phyloP scores from a whole-genome alignment of 30 jellyfish, hydroid and myxozoan species.

The Aurelia sp. region DNA sequence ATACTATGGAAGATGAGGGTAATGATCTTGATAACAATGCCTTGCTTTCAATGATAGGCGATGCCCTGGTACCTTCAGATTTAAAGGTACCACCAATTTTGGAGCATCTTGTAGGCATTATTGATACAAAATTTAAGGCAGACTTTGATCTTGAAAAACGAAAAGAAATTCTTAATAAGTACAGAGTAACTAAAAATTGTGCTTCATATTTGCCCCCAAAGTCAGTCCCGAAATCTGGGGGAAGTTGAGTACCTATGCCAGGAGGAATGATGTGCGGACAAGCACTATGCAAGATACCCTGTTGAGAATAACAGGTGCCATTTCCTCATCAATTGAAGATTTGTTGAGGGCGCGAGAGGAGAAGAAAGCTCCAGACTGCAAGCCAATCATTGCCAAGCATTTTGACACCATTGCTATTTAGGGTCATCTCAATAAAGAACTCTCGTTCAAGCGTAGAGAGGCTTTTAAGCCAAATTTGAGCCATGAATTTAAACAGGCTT shows the following conservation, averaged over 20 bases:
- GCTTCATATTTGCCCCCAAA: conserved; percentile 10
- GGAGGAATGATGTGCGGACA: conserved; percentile 1
- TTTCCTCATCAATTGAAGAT: conserved; percentile 36
- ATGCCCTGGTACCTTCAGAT: conserved; percentile 20
- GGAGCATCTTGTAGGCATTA: conserved; percentile 21
- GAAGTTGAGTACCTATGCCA: not conserved
- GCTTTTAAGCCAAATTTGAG: conserved; percentile 22
- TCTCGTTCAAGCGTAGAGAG: conserved; percentile 25
- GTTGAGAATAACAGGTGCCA: conserved; percentile 30
- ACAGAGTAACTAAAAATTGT: conserved; percentile 2
- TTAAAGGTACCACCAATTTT: not conserved
- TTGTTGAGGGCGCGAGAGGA: conserved; percentile 6
- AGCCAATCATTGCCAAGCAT: conserved; percentile 14
- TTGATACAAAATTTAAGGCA: too few relatives aligned
- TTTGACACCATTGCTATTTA: conserved; percentile 33
- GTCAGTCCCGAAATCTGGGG: conserved; percentile 27
- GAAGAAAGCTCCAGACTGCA: conserved; percentile 3
- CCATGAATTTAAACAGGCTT: conserved; percentile 42
- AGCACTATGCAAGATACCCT: conserved; percentile 6
- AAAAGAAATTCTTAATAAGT: not conserved
- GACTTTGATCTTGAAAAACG: too few relatives aligned
- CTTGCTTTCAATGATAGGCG: conserved; percentile 37
- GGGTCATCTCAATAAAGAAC: conserved; percentile 43
- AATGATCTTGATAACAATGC: conserved; percentile 19
- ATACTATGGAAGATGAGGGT: conserved; percentile 10